Conservation (phyloP, 2,113 vertebrate genomes). For the Danionella cerebrum region DNA sequence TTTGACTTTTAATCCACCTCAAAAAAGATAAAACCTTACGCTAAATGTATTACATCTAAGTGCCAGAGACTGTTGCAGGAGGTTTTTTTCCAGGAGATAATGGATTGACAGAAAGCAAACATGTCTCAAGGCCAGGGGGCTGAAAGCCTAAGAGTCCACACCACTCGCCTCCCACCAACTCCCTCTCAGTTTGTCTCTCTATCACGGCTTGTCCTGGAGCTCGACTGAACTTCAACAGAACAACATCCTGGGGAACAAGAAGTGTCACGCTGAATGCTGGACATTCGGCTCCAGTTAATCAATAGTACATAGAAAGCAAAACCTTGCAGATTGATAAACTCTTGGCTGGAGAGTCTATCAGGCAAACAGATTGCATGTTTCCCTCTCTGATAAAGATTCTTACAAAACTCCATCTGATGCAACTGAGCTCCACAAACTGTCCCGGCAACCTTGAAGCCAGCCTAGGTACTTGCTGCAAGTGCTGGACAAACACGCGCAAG, state of each 20-base stretch:
- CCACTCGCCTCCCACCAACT: not conserved
- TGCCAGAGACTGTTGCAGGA: not conserved
- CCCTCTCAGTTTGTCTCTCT: slow-evolving; percentile 9
- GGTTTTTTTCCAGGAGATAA: slow-evolving; percentile 19
- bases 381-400: slow-evolving; percentile 80
- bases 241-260: slow-evolving; percentile 71
- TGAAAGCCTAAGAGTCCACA: slow-evolving; percentile 17
- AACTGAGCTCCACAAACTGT: slow-evolving; percentile 77
- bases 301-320: slow-evolving; percentile 76
- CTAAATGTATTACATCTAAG: not conserved
- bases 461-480: slow-evolving; percentile 66
- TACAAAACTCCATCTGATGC: slow-evolving; percentile 80
- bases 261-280: slow-evolving; percentile 76
- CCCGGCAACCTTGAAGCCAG: slow-evolving; percentile 76
- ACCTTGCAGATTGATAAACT: slow-evolving; percentile 82
- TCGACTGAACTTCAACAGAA: slow-evolving; percentile 72
- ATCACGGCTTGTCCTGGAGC: slow-evolving; percentile 55
- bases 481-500: slow-evolving; percentile 76
- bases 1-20: not conserved
- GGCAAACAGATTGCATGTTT: slow-evolving; percentile 83
- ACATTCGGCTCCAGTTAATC: slow-evolving; percentile 82
- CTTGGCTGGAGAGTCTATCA: slow-evolving; percentile 71
- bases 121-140: slow-evolving; percentile 28
- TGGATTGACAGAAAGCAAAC: slow-evolving; percentile 21
- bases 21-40: not conserved